Conservation (phyloP, 92 coral and sea anemone species). For the Epizoanthus stellaris region DNA sequence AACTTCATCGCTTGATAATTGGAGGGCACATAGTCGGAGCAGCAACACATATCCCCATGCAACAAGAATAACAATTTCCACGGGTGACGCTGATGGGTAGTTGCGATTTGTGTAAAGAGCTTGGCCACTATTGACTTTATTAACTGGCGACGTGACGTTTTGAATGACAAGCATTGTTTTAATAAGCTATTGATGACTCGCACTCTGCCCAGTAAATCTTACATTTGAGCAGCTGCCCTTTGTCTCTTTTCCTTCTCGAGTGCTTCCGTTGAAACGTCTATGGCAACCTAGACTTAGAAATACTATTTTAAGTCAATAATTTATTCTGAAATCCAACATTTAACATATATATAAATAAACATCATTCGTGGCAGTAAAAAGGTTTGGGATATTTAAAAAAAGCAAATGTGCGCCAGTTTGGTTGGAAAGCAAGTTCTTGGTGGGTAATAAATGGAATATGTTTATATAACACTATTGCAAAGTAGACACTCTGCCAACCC, state of each 20-base stretch:
- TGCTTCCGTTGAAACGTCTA: background rate
- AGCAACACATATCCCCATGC: background rate
- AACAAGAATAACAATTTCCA: conserved; percentile 9
- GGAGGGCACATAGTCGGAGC: background rate
- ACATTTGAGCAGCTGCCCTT: conserved; percentile 20
- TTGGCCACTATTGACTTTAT: background rate
- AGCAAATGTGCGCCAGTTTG: too few species aligned
- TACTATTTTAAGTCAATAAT: background rate
- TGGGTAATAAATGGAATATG: too few species aligned
- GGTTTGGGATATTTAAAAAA: too few species aligned
- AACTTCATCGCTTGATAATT: background rate
- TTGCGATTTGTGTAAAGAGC: conserved; percentile 8
- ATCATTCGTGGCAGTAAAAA: too few species aligned
- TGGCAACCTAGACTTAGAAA: background rate
- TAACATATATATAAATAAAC: too few species aligned
- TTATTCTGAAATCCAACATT: background rate
- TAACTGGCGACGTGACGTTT: background rate
- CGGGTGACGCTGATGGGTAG: background rate
- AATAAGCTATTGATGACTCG: conserved; percentile 49
- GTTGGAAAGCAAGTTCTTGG: too few species aligned
- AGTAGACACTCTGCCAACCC: too few species aligned
- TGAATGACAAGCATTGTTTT: conserved; percentile 65
- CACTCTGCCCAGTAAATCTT: background rate
- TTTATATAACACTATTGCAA: too few species aligned
- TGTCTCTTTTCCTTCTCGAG: conserved; percentile 21